phyloP scores from a whole-genome alignment of 2,888 invertebrate species.

The Eremobia ochroleuca region DNA sequence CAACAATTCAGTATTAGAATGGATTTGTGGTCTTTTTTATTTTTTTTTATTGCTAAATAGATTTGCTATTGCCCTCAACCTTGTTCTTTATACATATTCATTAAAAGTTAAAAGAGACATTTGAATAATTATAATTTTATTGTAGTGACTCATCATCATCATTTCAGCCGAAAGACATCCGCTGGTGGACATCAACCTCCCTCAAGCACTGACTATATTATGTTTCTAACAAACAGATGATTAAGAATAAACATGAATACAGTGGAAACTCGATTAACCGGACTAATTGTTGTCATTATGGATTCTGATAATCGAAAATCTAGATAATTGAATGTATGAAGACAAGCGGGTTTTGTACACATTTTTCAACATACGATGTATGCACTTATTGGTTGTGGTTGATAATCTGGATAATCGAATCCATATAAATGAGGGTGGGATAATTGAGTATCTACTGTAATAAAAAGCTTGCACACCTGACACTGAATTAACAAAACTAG shows the following conservation, averaged over 20 bases:
- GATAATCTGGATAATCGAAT: too few relatives aligned
- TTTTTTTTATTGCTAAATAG: neutral
- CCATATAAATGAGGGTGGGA: too few relatives aligned
- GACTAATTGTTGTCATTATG: too few relatives aligned
- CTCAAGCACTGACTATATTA: neutral
- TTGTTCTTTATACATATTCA: neutral
- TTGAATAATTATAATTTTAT: neutral
- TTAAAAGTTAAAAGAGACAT: neutral
- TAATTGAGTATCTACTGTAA: too few relatives aligned
- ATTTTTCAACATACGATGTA: too few relatives aligned
- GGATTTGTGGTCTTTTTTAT: neutral
- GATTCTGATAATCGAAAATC: too few relatives aligned
- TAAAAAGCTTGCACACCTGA: constrained; percentile 84
- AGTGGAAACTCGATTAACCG: too few relatives aligned
- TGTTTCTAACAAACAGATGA: neutral
- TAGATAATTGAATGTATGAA: too few relatives aligned
- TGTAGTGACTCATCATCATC: neutral
- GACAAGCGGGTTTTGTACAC: too few relatives aligned
- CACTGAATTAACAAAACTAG: constrained; percentile 94
- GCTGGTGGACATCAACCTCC: neutral
- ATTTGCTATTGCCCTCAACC: too few relatives aligned
- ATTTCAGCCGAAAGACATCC: neutral
- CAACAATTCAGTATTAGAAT: neutral
- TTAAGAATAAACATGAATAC: neutral
- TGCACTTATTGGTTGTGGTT: too few relatives aligned